Evolutionary conservation across 2,113 vertebrate genomes (phyloP).

Genomic region (Silurus asotus): DNA sequence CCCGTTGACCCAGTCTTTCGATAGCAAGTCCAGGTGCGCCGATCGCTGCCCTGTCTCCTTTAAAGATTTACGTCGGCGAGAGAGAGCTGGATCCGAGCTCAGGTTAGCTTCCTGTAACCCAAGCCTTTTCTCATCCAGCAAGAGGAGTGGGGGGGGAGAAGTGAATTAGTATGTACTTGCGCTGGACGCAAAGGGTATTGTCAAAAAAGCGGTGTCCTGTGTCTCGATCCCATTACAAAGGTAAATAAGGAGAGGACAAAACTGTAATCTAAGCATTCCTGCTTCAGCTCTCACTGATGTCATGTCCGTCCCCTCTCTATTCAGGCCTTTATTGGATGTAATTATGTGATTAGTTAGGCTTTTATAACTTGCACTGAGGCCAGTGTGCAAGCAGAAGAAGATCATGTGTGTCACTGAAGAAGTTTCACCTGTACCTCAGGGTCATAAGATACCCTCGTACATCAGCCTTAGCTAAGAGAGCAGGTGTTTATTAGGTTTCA

Average conservation of each 20-base stretch:
- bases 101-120: constrained; percentile 74
- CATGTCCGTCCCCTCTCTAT: constrained; percentile 42
- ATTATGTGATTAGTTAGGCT: constrained; percentile 57
- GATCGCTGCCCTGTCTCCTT: constrained; percentile 44
- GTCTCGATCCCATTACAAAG: constrained; percentile 64
- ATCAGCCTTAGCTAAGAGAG: constrained; percentile 13
- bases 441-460: constrained; percentile 29
- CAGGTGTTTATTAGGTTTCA: constrained; percentile 5
- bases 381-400: constrained; percentile 47
- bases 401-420: constrained; percentile 36
- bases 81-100: constrained; percentile 44
- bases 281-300: constrained; percentile 50
- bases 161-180: constrained; percentile 71
- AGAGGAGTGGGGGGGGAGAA: constrained; percentile 30
- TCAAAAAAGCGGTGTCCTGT: constrained; percentile 59
- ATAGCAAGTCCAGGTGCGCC: constrained; percentile 49
- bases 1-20: constrained; percentile 40
- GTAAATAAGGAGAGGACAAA: constrained; percentile 60
- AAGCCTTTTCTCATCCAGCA: constrained; percentile 66
- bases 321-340: constrained; percentile 53
- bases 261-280: constrained; percentile 53
- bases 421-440: constrained; percentile 38
- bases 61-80: constrained; percentile 42
- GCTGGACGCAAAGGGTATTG: constrained; percentile 61
- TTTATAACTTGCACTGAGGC: constrained; percentile 48